Conservation (phyloP, 2,797 vertebrate species). For the Philypnodon macrostomus region DNA sequence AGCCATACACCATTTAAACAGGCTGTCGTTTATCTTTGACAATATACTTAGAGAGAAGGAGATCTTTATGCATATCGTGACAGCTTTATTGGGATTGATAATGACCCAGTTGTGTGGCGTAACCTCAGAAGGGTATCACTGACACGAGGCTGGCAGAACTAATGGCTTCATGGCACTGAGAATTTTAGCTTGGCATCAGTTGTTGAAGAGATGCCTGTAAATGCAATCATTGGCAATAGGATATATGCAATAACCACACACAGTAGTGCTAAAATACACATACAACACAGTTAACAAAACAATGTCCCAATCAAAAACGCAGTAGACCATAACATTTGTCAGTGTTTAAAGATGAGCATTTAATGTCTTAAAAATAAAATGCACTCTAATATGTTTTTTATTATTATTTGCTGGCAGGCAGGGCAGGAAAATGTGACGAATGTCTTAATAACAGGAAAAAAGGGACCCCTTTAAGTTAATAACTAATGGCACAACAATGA, state of each 20-base stretch:
- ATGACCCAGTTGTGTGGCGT: constrained; percentile 65
- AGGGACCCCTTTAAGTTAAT: no score
- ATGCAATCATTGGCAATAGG: constrained; percentile 26
- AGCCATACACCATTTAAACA: constrained; percentile 15
- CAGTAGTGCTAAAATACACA: neutral
- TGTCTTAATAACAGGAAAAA: no score
- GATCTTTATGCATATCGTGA: constrained; percentile 46
- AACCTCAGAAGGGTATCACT: constrained; percentile 59
- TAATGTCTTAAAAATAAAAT: no score
- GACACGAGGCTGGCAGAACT: constrained; percentile 47
- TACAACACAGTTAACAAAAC: constrained; percentile 20
- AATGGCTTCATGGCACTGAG: constrained; percentile 44
- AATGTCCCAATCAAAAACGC: constrained; percentile 11
- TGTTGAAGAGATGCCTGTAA: constrained; percentile 30
- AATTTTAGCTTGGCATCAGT: constrained; percentile 31
- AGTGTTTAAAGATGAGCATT: no score
- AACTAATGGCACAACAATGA: no score
- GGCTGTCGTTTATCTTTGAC: constrained; percentile 42
- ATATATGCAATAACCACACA: constrained; percentile 24
- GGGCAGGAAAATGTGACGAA: no score
- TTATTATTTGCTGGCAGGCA: no score
- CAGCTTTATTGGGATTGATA: constrained; percentile 65
- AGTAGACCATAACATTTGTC: constrained; percentile 29
- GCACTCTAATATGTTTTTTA: no score
- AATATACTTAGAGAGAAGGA: constrained; percentile 47